Conservation (phyloP, 2,113 vertebrate genomes). For the Amphiprion percula region DNA sequence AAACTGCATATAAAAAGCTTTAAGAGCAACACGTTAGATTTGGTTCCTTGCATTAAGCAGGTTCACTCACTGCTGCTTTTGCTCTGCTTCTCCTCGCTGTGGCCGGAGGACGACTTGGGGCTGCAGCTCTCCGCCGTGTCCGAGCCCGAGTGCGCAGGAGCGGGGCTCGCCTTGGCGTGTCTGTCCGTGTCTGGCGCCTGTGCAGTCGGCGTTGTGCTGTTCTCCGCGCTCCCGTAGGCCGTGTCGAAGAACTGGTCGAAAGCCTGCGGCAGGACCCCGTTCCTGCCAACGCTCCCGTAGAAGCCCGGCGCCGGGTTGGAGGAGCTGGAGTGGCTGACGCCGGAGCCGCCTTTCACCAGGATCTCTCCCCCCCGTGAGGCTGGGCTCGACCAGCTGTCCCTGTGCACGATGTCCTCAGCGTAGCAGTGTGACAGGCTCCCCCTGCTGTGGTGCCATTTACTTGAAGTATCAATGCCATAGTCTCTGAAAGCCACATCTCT, state of each 20-base stretch:
- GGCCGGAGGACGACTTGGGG: conserved; percentile 95
- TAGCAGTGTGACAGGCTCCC: conserved; percentile 96
- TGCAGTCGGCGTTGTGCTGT: conserved; percentile 81
- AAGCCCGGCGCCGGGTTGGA: conserved; percentile 90
- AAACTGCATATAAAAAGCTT: conserved; percentile 99
- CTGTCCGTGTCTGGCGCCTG: conserved; percentile 85
- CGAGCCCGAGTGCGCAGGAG: conserved; percentile 88
- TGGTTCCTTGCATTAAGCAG: conserved; percentile 81
- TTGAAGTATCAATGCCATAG: conserved; percentile 96
- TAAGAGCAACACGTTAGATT: conserved; percentile 93
- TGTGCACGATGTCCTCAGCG: conserved; percentile 96
- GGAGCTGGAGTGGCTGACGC: conserved; percentile 89
- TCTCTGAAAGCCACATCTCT: conserved; percentile 99
- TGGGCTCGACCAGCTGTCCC: conserved; percentile 93
- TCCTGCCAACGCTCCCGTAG: conserved; percentile 93
- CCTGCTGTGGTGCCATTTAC: conserved; percentile 98
- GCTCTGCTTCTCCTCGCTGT: conserved; percentile 94
- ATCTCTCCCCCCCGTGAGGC: conserved; percentile 90
- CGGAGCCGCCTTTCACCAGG: conserved; percentile 91
- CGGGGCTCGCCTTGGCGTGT: conserved; percentile 85
- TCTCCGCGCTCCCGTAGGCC: conserved; percentile 91
- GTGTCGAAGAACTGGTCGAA: conserved; percentile 99
- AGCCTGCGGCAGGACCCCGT: conserved; percentile 96
- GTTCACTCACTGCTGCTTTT: conserved; percentile 92
- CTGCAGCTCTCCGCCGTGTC: conserved; percentile 94